Evolutionary conservation across 2,888 invertebrate species (phyloP), one percentile per base, ranked within the genome.

Genomic region (Trachelus tabidus): DNA sequence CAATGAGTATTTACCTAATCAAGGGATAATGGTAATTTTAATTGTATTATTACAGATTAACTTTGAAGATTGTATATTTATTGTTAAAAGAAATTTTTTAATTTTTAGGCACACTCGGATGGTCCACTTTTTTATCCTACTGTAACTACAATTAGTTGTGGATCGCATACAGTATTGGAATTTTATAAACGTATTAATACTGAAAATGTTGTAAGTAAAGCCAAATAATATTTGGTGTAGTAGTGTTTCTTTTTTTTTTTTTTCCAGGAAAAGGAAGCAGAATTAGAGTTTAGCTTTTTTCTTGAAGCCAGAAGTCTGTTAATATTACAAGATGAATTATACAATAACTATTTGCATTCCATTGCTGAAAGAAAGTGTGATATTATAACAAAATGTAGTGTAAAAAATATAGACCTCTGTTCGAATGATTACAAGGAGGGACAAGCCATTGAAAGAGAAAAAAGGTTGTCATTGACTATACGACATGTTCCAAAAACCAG

Each of bases 81-180:
- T 3, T 34, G 73, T 71, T 12, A 73, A 35, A 71, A 12, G 12
- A 73, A 77, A 76, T 80, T 40, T 37, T 77, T 75, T 11, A 23
- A 77, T 76, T 80, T 77, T 82, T 75, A 95, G 95, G 97, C 99
- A 2, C 99, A 99, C 92, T 95, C 96, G 34, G 99, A 99, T 92
- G 99, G 99, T 0, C 96, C 98, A 0, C 92, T 99, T 30, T 99
- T 98, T 91, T 95, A 95, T 91, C 98, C 99, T 0, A 96, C 96
- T 23, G 97, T 99, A 77, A 96, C 98, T 31, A 99, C 99, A 0
- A 95, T 99, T 79, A 97, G 96, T 75, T 95, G 98, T 85, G 98
- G 98, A 0, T 97, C 98, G 0, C 97, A 98, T 89, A 96, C 96
- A 15, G 91, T 98, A n/a, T 93, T 99, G 73, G 96, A 98, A 90